phyloP scores from a whole-genome alignment of 64 coral and sea anemone genomes.

The Montipora cactus region DNA sequence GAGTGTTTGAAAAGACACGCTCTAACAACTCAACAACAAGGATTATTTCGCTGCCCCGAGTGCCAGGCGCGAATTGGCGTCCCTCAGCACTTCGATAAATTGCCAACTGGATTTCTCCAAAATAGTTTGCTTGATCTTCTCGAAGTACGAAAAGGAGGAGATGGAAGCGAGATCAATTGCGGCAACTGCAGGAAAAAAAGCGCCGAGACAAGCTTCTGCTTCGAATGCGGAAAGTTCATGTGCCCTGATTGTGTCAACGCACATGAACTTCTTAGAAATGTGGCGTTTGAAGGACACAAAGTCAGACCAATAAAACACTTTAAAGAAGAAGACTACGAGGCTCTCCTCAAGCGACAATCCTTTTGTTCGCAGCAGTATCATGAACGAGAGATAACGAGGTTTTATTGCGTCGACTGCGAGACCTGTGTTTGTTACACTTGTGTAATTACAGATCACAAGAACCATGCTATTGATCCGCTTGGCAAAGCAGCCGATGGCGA shows the following conservation, averaged over 20 bases:
- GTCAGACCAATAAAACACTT: constrained; percentile 18
- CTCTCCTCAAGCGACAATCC: not conserved
- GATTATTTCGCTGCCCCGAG: constrained; percentile 14
- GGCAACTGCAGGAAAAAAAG: not conserved
- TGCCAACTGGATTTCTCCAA: constrained; percentile 37
- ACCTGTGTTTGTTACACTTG: constrained; percentile 9
- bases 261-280: not conserved
- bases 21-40: not conserved
- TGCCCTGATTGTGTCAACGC: constrained; percentile 4
- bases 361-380: constrained; percentile 30
- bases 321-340: not conserved
- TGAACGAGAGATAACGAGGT: not conserved
- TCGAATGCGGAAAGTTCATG: constrained; percentile 8
- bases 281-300: not conserved
- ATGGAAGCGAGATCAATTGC: not conserved
- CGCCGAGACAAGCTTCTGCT: constrained; percentile 13
- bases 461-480: not conserved
- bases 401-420: constrained; percentile 28
- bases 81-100: constrained; percentile 23
- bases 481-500: not conserved
- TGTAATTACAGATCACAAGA: not conserved
- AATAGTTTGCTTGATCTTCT: constrained; percentile 46
- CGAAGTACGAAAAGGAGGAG: not conserved
- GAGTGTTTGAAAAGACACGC: constrained; percentile 25
- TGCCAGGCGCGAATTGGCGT: constrained; percentile 9